These are phyloP conservation scores for Leptinotarsa juncta DNA, from an alignment of 2,888 invertebrate species.

Conservation along the genomic window DNA sequence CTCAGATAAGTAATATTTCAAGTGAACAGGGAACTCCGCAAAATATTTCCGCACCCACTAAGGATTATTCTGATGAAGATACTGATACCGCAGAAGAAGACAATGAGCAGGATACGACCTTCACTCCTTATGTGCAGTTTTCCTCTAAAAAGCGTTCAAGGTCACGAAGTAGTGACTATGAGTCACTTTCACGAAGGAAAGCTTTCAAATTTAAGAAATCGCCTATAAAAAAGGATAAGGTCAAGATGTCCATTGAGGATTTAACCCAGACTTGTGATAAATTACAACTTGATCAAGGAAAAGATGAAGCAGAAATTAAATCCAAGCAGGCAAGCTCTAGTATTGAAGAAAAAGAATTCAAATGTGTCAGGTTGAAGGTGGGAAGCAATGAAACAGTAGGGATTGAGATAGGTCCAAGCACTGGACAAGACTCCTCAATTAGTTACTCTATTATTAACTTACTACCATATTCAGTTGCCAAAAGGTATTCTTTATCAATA, in stretches of 20 bases:
- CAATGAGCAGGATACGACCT: slow-evolving; percentile 38
- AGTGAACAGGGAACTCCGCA: slow-evolving; percentile 38
- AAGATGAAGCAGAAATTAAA: slow-evolving; percentile 23
- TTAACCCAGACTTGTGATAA: slow-evolving; percentile 53
- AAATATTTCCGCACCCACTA: slow-evolving; percentile 30
- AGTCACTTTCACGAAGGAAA: slow-evolving; percentile 40
- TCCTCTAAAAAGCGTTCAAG: slow-evolving; percentile 50
- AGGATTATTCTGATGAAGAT: slow-evolving; percentile 48
- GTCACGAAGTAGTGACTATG: slow-evolving; percentile 45
- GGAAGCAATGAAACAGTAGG: slow-evolving; percentile 52
- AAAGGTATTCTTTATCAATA: slow-evolving; percentile 62
- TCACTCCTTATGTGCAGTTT: slow-evolving; percentile 40
- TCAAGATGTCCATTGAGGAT: slow-evolving; percentile 50
- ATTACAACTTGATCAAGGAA: slow-evolving; percentile 46
- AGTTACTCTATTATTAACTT: slow-evolving; percentile 68
- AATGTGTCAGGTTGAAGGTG: slow-evolving; percentile 57
- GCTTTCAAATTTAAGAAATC: slow-evolving; percentile 46
- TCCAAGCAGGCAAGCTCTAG: slow-evolving; percentile 29
- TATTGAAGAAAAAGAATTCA: slow-evolving; percentile 56
- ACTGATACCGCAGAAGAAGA: slow-evolving; percentile 59
- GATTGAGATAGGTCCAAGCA: slow-evolving; percentile 53
- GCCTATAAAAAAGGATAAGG: slow-evolving; percentile 42
- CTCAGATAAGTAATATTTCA: slow-evolving; percentile 47
- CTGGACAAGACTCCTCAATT: slow-evolving; percentile 46
- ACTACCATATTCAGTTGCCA: slow-evolving; percentile 67